Base-by-base conservation (phyloP, 2,888 invertebrate species). In the Lasioglossum lativentre region DNA sequence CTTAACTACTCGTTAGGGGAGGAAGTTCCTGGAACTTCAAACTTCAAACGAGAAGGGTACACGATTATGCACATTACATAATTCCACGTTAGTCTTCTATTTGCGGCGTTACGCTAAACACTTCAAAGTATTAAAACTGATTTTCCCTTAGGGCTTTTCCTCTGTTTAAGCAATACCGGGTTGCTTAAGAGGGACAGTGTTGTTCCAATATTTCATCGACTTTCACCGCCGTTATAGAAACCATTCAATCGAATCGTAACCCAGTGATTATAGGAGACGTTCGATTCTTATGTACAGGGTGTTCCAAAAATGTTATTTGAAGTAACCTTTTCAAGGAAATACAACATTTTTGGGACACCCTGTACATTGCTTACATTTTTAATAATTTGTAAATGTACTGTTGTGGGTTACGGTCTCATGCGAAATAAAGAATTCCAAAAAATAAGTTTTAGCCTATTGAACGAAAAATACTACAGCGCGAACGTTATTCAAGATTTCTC, bases 51-150 rank as follows among this genome's bases (percentile, higher is more conserved):
- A 68, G 74, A 74, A 70, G 27, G 63, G 63, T 52, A 59, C 74
- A 34, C 80, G 68, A 45, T 82, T 80, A 68, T 30, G 45, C 52
- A 23, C 56, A 27, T 82, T 75, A 80, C 56, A 45, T 45, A 80
- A 80, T 82, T 47, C 56, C 30, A 30, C 38, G 80, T 80, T 82
- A 75, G 80, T 80, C 74, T 47, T 74, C 56, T 59, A 80, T 82
- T 80, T 74, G 70, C 56, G 45, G 52, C 42, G 63, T 78, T 78
- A 68, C 63, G 73, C 34, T 68, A 80, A 80, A 82, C 74, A 52
- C 75, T 83, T 80, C 73, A 34, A 66, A 76, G 72, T 76, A 80
- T 83, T 81, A 81, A 83, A 83, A 81, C 30, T 81, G 66, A 16
- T 72, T 76, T 38, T n/a, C 34, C 72, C 66, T 45, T 38, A 5